These are phyloP conservation scores for Drosophila ficusphila DNA, from an alignment of 1,140 invertebrate genomes.

Conservation along the genomic window DNA sequence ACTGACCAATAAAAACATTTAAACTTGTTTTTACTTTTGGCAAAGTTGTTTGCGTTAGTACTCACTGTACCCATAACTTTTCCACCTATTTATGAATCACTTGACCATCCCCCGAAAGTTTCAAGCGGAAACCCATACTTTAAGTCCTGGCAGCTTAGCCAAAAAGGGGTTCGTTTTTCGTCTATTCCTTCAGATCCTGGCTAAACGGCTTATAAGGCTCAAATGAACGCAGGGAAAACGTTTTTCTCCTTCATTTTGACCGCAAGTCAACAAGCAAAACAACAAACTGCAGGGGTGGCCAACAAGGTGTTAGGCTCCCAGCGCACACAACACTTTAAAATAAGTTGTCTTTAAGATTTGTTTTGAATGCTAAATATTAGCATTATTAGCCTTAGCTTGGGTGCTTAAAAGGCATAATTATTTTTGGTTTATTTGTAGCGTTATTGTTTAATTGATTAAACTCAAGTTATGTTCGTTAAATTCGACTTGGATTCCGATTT, in stretches of 20 bases:
- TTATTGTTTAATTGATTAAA: conserved; percentile 50
- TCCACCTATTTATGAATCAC: conserved; percentile 38
- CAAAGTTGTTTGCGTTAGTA: background rate
- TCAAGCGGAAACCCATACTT: conserved; percentile 33
- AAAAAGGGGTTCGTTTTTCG: conserved; percentile 51
- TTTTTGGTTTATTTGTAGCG: conserved; percentile 10
- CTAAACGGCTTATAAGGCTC: conserved; percentile 70
- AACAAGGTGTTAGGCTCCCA: conserved; percentile 45
- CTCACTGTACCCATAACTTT: conserved; percentile 43
- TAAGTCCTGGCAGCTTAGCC: conserved; percentile 30
- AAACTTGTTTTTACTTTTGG: too few relatives aligned
- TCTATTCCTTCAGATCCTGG: conserved; percentile 45
- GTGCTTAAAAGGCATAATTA: background rate
- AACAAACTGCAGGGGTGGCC: conserved; percentile 19
- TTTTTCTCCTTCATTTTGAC: conserved; percentile 49
- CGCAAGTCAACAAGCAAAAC: background rate
- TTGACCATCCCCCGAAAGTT: conserved; percentile 36
- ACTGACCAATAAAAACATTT: background rate
- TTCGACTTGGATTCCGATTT: conserved; percentile 20
- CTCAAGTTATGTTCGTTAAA: conserved; percentile 33
- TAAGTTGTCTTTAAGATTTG: background rate
- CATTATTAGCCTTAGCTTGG: conserved; percentile 31
- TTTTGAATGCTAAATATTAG: conserved; percentile 6
- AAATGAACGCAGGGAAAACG: conserved; percentile 38
- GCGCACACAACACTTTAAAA: conserved; percentile 5